Base-by-base conservation (phyloP, 2,888 invertebrate genomes). In the Rhorus exstirpatorius region DNA sequence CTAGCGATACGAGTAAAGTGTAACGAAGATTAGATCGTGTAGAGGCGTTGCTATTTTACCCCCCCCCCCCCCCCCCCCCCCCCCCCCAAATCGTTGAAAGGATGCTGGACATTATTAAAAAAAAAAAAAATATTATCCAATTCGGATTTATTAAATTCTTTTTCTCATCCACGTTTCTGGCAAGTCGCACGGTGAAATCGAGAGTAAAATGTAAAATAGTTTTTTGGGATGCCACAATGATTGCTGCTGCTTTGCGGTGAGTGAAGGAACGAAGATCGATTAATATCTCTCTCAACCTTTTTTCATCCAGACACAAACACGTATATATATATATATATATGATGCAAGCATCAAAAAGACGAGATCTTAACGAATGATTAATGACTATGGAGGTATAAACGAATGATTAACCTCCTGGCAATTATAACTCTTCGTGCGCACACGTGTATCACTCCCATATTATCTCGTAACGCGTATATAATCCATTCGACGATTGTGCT, bases 131-230 rank as follows among this genome's bases (percentile, higher is more conserved):
- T n/a, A 44, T 60, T n/a, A 44, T 71, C 51, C 53, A 46, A 72
- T 72, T 60, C 58, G 38, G 58, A 72, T 41, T 78, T 44, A 78
- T 63, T 35, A 26, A 55, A 46, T 61, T 61, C 41, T 77, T 72
- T 61, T 74, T 71, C 63, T 26, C 67, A 61, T 82, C 38, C n/a
- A n/a, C 83, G 83, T 89, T 89, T 31, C 87, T 89, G 89, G 89
- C 89, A 89, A 89, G 88, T 86, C 68, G 49, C 55, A 53, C 17
- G 63, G 26, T 49, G 24, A 49, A 49, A 19, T 1, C 17, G 46
- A 58, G 58, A 38, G 24, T 63, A 21, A 44, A 26, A 44, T 35
- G 71, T 60, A 60, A 68, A 53, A 38, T 38, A 58, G 24, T 12
- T 7, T 19, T 0, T 12, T 31, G 24, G 38, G n/a, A 41, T 19